These are phyloP conservation scores for Perognathus longimembris DNA, from an alignment of 2,113 vertebrate species.

Conservation along the genomic window DNA sequence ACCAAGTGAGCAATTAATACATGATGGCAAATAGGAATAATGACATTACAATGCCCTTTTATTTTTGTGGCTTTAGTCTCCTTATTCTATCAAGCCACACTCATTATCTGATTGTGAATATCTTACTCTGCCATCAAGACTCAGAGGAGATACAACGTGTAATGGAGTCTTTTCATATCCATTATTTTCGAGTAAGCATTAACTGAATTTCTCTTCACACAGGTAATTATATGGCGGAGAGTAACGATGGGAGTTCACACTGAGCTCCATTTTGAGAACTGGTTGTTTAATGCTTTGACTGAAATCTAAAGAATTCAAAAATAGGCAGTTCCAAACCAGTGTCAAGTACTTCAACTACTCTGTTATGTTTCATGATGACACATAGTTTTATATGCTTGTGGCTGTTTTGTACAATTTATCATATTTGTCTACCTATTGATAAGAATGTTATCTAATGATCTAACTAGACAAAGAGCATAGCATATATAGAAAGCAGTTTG, in stretches of 20 bases:
- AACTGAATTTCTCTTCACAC: constrained; percentile 21
- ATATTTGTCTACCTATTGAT: background rate
- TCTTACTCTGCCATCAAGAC: background rate
- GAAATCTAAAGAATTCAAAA: constrained; percentile 32
- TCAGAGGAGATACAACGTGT: background rate
- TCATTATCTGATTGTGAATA: background rate
- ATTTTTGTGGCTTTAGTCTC: background rate
- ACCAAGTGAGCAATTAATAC: background rate
- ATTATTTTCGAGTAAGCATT: constrained; percentile 30
- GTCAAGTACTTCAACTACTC: background rate
- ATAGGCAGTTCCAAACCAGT: background rate
- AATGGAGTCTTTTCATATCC: background rate
- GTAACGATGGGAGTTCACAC: background rate
- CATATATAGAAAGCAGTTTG: background rate
- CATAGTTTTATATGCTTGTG: background rate
- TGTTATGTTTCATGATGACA: background rate
- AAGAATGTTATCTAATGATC: background rate
- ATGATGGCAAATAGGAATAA: background rate
- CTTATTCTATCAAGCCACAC: background rate
- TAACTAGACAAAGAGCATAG: background rate
- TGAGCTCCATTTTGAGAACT: background rate
- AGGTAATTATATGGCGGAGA: background rate
- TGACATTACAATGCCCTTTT: background rate
- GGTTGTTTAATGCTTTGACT: constrained; percentile 6
- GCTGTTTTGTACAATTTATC: background rate